phyloP scores from a whole-genome alignment of 1,140 invertebrate species.

The Psilanteris sp. region DNA sequence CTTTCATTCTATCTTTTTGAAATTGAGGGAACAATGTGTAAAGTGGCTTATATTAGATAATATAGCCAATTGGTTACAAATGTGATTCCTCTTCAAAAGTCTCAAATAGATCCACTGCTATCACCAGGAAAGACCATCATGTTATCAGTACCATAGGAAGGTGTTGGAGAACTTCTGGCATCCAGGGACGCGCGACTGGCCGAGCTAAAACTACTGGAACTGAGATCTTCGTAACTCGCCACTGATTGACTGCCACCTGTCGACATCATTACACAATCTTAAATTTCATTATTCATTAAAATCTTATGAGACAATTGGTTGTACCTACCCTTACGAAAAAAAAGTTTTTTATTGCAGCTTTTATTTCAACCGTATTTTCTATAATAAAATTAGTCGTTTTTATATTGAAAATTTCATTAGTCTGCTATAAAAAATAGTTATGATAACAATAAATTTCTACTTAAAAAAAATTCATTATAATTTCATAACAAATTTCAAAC shows the following conservation, averaged over 20 bases:
- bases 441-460: too few relatives aligned
- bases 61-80: constrained; percentile 72
- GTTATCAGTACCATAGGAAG: constrained; percentile 85
- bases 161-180: constrained; percentile 85
- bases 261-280: constrained; percentile 46
- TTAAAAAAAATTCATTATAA: too few relatives aligned
- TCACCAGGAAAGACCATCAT: constrained; percentile 88
- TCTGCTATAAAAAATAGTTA: too few relatives aligned
- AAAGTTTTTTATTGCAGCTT: too few relatives aligned
- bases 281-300: not conserved
- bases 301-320: not conserved
- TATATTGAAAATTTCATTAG: too few relatives aligned
- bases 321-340: constrained; percentile 48
- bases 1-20: not conserved
- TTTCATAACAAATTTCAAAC: too few relatives aligned
- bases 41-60: constrained; percentile 70
- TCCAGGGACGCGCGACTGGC: constrained; percentile 88
- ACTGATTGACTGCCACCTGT: constrained; percentile 82
- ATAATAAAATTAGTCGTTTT: too few relatives aligned
- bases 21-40: not conserved
- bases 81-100: constrained; percentile 72
- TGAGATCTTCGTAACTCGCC: constrained; percentile 86
- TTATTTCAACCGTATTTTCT: too few relatives aligned
- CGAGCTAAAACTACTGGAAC: constrained; percentile 90
- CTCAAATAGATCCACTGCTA: constrained; percentile 85